Base-by-base conservation (phyloP, 2,888 invertebrate species). In the Archips crataeganus region DNA sequence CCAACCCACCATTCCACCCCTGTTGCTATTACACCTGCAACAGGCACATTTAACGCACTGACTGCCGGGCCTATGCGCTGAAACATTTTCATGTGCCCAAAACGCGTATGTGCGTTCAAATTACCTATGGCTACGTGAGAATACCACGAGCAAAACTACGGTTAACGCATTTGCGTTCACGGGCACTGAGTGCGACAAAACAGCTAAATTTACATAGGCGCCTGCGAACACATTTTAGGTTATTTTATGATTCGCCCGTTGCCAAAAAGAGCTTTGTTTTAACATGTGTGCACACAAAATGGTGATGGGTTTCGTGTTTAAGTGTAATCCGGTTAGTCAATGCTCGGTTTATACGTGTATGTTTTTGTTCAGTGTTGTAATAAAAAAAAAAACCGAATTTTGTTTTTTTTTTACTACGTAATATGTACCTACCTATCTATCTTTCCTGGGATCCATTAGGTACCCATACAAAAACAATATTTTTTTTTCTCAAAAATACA, bases 1-100 rank as follows among this genome's bases (percentile, higher is more conserved):
- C 94, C 36, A 93, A 90, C 77, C 94, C 94, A 0, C 93, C 94
- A 0, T 92, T 85, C 83, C 94, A 94, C 72, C 93, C 94, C 1
- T 93, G 92, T 79, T 93, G 93, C 77, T 89, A 85, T 74, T 84
- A 90, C 77, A 93, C 93, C 2, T 92, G 92, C 77, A 94, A 94
- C 77, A 93, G 90, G 79, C 85, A 82, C 15, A 5, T 36, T 15
- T 36, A n/a, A 39, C 8, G 13, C n/a, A 13, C 10, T 36, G 51
- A 57, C 4, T 32, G 57, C 57, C 11, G 34, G 39, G n/a, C 2
- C 15, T 23, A 54, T 51, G 15, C 49, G n/a, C 15, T 23, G 8
- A 54, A 3, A 23, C 54, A 9, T 9, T 23, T 23, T 2, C 54
- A 23, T 54, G 54, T 54, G 54, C 54, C 23, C 15, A n/a, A 60